Evolutionary conservation across 2,797 vertebrate genomes (phyloP), one percentile per base, ranked within the genome.

Genomic region (Alectoris magna): DNA sequence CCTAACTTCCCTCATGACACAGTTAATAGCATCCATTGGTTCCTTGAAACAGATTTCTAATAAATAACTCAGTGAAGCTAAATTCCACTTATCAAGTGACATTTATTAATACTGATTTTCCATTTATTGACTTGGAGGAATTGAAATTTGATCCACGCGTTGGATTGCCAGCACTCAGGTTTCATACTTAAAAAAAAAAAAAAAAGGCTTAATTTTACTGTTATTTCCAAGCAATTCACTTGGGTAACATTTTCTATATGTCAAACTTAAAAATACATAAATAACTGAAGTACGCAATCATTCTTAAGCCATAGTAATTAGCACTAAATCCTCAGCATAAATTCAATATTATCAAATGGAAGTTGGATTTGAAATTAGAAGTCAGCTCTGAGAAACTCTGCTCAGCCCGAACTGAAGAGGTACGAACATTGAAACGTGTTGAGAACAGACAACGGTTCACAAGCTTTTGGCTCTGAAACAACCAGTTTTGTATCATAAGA

Each of bases 61-160:
- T 76, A 94, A 95, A 91, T 90, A 93, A 89, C 84, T 76, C 64
- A 60, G 58, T 88, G 76, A 90, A 59, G 70, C 58, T 74, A 46
- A 76, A 74, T 84, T 86, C 29, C 36, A 72, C 48, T 87, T 90
- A 82, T 46, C 48, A 91, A 93, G 58, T 90, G 89, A 68, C 85
- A 95, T 91, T 92, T 83, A 75, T 73, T 64, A 3, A 21, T 23
- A 58, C 69, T 82, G 84, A 90, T 79, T 93, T 95, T 88, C 76
- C 51, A 60, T 36, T 46, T 80, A 63, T 46, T 44, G 21, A 75
- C 73, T 27, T 76, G 5, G 51, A 78, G 3, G 4, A 91, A 60
- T 88, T 91, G 34, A 39, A 76, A 89, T 78, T 56, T 56, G 56
- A 91, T 60, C 60, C n/a, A 66, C 11, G 23, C 29, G 59, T 76